A percentile compares a stretch with the other conserved stretches of the same genome.
Evolutionary conservation across 2,797 vertebrate genomes (phyloP).

Genomic region (Scyliorhinus canicula): DNA sequence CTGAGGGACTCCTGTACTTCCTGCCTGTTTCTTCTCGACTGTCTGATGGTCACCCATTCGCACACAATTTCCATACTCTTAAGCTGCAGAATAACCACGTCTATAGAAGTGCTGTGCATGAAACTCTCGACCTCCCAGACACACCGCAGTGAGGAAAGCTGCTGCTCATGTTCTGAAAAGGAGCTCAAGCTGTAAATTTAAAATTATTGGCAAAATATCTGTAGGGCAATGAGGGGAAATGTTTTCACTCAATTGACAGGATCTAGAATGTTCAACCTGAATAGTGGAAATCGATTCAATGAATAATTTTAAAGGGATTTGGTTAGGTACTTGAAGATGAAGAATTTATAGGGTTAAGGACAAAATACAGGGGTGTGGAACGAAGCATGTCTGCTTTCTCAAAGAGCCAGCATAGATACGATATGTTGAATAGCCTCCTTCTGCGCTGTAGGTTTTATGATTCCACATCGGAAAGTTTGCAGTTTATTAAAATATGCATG

Average conservation of each 20-base stretch:
- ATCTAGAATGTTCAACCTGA: neutral
- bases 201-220: neutral
- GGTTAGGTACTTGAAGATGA: neutral
- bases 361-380: neutral
- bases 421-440: neutral
- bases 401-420: neutral
- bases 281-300: neutral
- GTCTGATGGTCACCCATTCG: too few species aligned
- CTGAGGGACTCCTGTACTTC: too few species aligned
- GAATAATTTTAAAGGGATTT: neutral
- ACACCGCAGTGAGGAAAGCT: too few species aligned
- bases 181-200: neutral
- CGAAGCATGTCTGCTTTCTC: neutral
- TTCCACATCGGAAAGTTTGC: neutral
- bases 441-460: neutral
- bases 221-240: neutral
- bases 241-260: neutral
- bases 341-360: neutral
- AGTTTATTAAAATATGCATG: slow-evolving; percentile 39
- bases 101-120: too few species aligned
- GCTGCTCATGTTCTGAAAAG: too few species aligned
- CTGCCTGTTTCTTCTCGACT: too few species aligned
- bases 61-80: too few species aligned
- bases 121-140: too few species aligned
- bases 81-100: too few species aligned